Evolutionary conservation across 2,888 invertebrate genomes (phyloP).

Genomic region (Chorisops tibialis): DNA sequence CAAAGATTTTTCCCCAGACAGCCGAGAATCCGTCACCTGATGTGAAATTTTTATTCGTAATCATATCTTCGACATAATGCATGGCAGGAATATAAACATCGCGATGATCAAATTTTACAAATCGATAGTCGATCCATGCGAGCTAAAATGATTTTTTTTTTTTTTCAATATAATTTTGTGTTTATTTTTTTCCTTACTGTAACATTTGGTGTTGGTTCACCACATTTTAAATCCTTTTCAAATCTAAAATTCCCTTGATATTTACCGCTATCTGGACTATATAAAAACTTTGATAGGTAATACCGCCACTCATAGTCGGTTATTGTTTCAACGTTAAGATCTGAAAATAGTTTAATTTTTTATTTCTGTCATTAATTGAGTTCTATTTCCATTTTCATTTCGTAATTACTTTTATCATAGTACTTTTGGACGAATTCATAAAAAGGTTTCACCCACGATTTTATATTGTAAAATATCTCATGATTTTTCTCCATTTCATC

Average conservation of each 20-base stretch:
- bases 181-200: conserved; percentile 50
- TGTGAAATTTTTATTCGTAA: conserved; percentile 58
- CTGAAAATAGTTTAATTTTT: conserved; percentile 41
- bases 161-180: no score
- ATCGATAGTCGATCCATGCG: conserved; percentile 55
- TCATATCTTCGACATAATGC: conserved; percentile 60
- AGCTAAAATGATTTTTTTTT: no score
- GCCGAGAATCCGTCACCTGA: conserved; percentile 61
- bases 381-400: not conserved
- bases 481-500: conserved; percentile 55
- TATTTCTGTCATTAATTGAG: not conserved
- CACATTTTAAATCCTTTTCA: conserved; percentile 59
- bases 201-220: conserved; percentile 58
- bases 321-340: conserved; percentile 52
- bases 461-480: conserved; percentile 56
- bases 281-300: conserved; percentile 67
- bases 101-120: conserved; percentile 60
- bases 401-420: conserved; percentile 55
- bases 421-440: conserved; percentile 59
- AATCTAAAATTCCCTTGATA: conserved; percentile 69
- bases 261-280: conserved; percentile 65
- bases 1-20: conserved; percentile 70
- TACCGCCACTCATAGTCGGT: conserved; percentile 58
- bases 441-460: conserved; percentile 66
- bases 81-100: conserved; percentile 71